A percentile compares a stretch with the other conserved stretches of the same genome.
phyloP scores from a whole-genome alignment of 2,888 invertebrate genomes.

The Dichetophora obliterata region DNA sequence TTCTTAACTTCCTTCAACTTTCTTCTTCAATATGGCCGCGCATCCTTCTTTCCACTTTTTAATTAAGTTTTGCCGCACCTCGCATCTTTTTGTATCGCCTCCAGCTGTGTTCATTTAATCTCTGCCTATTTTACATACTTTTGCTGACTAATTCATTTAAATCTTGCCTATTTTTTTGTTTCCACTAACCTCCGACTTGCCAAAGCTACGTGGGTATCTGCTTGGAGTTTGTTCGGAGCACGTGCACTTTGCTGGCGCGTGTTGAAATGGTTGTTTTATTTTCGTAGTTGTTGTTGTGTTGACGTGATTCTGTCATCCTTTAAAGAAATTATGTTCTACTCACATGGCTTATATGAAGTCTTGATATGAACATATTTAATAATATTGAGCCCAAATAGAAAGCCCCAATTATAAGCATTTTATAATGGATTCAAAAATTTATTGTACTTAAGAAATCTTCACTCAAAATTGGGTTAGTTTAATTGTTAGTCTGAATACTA shows the following conservation, averaged over 20 bases:
- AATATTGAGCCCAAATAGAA: no score
- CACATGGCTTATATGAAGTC: no score
- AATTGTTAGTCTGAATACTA: no score
- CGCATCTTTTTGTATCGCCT: not conserved
- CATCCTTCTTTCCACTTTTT: not conserved
- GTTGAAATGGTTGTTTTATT: not conserved
- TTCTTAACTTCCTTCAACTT: constrained; percentile 23
- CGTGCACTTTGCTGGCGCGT: constrained; percentile 1
- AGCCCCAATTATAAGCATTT: no score
- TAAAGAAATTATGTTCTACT: not conserved
- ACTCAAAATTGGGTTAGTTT: no score
- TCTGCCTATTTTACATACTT: constrained; percentile 1
- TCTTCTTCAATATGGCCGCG: not conserved
- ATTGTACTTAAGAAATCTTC: no score
- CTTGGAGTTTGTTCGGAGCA: not conserved
- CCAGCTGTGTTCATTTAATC: not conserved
- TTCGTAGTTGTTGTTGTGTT: no score
- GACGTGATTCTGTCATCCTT: not conserved
- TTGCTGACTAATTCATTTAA: not conserved
- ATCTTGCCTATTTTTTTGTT: not conserved
- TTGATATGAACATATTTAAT: no score
- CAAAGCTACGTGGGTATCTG: not conserved
- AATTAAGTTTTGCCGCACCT: not conserved
- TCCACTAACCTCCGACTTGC: not conserved
- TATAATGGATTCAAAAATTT: no score